Evolutionary conservation across 2,113 vertebrate genomes (phyloP), one percentile per base, ranked within the genome.

Genomic region (Hemicordylus capensis): DNA sequence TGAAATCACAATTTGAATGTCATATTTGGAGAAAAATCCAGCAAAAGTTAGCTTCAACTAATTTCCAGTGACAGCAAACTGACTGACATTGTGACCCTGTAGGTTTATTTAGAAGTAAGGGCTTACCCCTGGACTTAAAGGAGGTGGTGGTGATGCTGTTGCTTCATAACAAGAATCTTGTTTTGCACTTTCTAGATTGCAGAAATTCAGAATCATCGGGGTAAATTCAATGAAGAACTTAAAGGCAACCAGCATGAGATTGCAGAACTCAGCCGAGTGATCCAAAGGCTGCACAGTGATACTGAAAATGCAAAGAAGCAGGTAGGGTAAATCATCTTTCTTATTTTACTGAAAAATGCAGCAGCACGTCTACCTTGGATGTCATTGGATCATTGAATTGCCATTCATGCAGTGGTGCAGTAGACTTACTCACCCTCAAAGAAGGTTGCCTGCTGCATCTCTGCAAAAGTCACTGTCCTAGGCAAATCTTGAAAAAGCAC

Each of bases 241-340:
- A 97, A 97, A 89, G 24, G 92, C 64, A 97, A 96, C 79, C 98
- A 97, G 93, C 42, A 93, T 20, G 97, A 98, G 93, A 97, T 98
- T 31, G 88, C 96, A 31, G 97, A 98, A 15, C 87, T 98, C 84
- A 98, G 94, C 84, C 96, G 97, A 54, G 92, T 95, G 93, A 97
- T 97, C 31, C 90, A 97, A 73, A 97, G 96, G 81, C 94, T 98
- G 74, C 96, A 96, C 81, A 95, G 93, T 1, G 98, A 98, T 89
- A 97, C 97, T 0, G 97, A 98, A 44, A 67, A 88, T 1, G 91
- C 98, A 89, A 98, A 97, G 92, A 96, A 93, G 91, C 97, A 98
- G 96, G 98, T 98, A 90, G 87, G 48, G 37, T 12, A 61, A 61
- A 61, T 42, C 17, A 14, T 56, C 17, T 58, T 69, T 69, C 67